Evolutionary conservation across 2,113 vertebrate species (phyloP).

Genomic region (Gavialis gangeticus): DNA sequence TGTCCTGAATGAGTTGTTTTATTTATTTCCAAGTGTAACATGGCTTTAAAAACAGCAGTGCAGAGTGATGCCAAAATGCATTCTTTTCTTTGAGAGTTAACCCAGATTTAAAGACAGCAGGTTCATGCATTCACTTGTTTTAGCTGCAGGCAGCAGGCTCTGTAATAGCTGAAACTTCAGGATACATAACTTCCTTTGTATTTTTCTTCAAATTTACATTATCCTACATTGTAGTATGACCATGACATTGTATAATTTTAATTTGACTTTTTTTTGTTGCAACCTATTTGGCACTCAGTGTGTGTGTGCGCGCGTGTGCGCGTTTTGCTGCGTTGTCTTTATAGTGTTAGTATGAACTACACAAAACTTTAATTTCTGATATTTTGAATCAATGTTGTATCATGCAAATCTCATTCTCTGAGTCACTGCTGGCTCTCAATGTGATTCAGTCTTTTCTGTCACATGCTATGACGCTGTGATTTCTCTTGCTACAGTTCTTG

Average conservation of each 20-base stretch:
- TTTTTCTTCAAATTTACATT: neutral
- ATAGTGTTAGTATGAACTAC: neutral
- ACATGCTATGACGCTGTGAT: neutral
- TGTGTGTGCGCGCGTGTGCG: fast-evolving
- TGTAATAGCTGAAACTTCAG: neutral
- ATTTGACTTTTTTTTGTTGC: neutral
- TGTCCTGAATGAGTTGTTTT: fast-evolving
- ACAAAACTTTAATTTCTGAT: neutral
- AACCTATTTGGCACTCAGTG: neutral
- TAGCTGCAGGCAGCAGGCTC: neutral
- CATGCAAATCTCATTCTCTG: neutral
- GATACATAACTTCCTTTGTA: neutral
- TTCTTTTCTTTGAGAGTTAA: neutral
- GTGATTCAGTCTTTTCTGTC: neutral
- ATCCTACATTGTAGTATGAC: too few species aligned
- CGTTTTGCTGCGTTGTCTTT: neutral
- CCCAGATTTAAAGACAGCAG: neutral
- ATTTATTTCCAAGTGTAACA: neutral
- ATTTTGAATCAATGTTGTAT: neutral
- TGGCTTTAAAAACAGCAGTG: neutral
- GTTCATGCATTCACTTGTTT: neutral
- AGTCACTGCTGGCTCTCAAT: neutral
- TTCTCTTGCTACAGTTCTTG: neutral
- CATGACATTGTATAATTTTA: neutral
- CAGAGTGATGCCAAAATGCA: neutral